Evolutionary conservation across 2,888 invertebrate genomes (phyloP).

Genomic region (Xylota segnis): DNA sequence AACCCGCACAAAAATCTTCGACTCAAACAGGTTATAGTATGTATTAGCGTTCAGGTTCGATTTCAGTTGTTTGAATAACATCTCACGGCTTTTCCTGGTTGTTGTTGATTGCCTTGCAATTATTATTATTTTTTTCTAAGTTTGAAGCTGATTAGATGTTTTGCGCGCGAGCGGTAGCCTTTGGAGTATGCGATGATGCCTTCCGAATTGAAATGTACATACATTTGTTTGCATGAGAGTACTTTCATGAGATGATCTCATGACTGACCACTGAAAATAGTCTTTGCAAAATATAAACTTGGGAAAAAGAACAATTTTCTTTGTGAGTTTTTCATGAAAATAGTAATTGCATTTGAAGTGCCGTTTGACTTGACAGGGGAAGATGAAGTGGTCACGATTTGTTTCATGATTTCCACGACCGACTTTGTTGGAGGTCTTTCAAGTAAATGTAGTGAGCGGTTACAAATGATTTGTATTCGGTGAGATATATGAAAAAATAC

Average conservation of each 20-base stretch:
- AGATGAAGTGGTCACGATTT: conserved; percentile 56
- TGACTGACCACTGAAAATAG: conserved; percentile 20
- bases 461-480: not conserved
- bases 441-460: conserved; percentile 1
- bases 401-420: conserved; percentile 18
- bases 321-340: conserved; percentile 13
- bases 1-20: conserved; percentile 13
- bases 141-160: conserved; percentile 44
- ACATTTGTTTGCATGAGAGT: not conserved
- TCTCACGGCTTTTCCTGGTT: conserved; percentile 61
- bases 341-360: conserved; percentile 28
- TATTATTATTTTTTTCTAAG: not conserved
- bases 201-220: conserved; percentile 56
- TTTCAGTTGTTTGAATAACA: conserved; percentile 3
- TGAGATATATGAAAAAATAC: not conserved
- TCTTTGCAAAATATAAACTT: not conserved
- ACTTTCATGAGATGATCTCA: conserved; percentile 43
- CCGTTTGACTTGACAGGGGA: conserved; percentile 20
- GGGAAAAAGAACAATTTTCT: conserved; percentile 6
- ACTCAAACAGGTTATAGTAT: conserved; percentile 28
- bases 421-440: conserved; percentile 13
- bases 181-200: conserved; percentile 40
- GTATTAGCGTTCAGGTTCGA: conserved; percentile 18
- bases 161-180: conserved; percentile 38
- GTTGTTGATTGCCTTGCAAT: conserved; percentile 59